Percentiles rank a stretch among this genome's conserved stretches.
phyloP scores from a whole-genome alignment of 2,113 vertebrate genomes.

The Platycercus adscitus region DNA sequence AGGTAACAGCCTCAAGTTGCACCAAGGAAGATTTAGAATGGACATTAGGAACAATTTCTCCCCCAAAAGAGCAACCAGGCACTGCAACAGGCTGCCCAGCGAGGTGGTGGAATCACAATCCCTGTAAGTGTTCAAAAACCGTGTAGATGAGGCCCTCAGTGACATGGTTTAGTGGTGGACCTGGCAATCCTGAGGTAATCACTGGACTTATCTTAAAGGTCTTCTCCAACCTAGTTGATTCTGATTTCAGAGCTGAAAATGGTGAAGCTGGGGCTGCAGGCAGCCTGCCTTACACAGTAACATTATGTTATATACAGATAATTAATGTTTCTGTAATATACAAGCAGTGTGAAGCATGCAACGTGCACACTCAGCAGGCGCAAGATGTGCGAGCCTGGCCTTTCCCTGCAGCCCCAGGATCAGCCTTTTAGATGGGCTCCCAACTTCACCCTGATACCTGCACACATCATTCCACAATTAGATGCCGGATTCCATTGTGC shows the following conservation, averaged over 20 bases:
- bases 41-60: neutral
- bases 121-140: neutral
- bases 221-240: neutral
- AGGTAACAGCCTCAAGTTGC: neutral
- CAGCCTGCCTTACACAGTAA: fast-evolving
- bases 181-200: neutral
- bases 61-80: neutral
- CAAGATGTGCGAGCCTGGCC: fast-evolving
- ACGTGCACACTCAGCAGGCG: fast-evolving
- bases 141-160: neutral
- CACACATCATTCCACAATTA: neutral
- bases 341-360: fast-evolving
- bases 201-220: neutral
- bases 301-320: fast-evolving
- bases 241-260: neutral
- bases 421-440: neutral
- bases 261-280: neutral
- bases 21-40: neutral
- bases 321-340: fast-evolving
- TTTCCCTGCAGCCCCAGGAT: neutral
- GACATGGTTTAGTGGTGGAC: neutral
- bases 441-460: fast-evolving
- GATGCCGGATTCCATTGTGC: fast-evolving
- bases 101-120: neutral
- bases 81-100: neutral